A percentile compares a stretch with the other conserved stretches of the same genome.
These are phyloP conservation scores for Escarpia spicata DNA, from an alignment of 2,888 invertebrate genomes.

Conservation along the genomic window DNA sequence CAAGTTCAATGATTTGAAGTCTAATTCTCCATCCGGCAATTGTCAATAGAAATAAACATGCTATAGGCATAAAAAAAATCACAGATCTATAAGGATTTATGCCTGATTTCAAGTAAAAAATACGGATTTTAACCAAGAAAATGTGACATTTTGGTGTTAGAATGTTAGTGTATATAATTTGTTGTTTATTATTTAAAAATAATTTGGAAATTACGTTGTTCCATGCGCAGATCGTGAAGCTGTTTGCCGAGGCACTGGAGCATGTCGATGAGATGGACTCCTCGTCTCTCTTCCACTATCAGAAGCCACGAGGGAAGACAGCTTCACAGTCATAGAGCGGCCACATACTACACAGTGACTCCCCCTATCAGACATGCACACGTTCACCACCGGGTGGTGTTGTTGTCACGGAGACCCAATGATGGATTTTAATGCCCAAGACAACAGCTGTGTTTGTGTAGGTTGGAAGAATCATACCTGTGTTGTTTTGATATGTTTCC, in stretches of 20 bases:
- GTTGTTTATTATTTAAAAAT: not conserved
- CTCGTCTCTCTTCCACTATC: slow-evolving; percentile 51
- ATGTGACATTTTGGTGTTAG: not conserved
- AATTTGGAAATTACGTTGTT: not conserved
- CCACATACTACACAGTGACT: not conserved
- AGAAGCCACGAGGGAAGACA: slow-evolving; percentile 32
- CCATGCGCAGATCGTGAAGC: slow-evolving; percentile 46
- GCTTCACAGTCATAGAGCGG: not conserved
- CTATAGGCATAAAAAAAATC: not conserved
- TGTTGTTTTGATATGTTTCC: not conserved
- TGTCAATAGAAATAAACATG: no score
- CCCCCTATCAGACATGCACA: not conserved
- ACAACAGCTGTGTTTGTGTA: not conserved
- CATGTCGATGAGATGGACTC: slow-evolving; percentile 44
- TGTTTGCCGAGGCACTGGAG: slow-evolving; percentile 51
- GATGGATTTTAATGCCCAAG: not conserved
- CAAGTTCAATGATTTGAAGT: no score
- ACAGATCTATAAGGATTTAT: no score
- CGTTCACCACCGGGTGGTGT: not conserved
- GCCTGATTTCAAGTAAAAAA: no score
- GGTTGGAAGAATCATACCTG: not conserved
- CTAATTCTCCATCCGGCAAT: no score
- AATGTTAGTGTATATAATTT: no score
- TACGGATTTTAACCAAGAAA: slow-evolving; percentile 18
- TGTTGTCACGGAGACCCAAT: not conserved